Evolutionary conservation across 1,140 invertebrate genomes (phyloP), one percentile per base, ranked within the genome.

Genomic region (Chlorops oryzae): DNA sequence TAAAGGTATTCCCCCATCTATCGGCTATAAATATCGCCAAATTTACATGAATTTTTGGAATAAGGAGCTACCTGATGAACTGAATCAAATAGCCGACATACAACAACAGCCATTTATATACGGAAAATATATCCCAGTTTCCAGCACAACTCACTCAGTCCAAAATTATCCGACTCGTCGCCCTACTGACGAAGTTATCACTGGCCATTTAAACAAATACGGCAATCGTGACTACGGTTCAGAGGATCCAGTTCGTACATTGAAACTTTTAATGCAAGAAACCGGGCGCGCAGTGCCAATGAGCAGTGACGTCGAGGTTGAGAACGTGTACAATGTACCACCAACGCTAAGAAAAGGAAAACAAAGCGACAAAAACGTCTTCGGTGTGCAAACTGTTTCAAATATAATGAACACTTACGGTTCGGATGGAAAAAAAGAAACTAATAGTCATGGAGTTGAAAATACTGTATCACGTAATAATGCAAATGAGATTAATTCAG

Each of bases 1-100:
- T 74, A 18, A 66, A 87, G 86, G 80, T 35, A 82, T 84, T 52
- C 85, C 85, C 17, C 83, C 84, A 0, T 74, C 75, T 13, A 74
- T 80, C 41, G 77, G 79, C 46, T 77, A 75, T 42, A 77, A 78
- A 23, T 89, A 88, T 62, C 71, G 85, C 34, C 68, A 76, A 3
- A 74, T 78, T 34, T 80, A 84, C 58, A 83, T 85, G 63, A 75
- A 77, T 21, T 89, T 83, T 59, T 89, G 86, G 86, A 86, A 85
- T 57, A 78, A 86, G 32, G 73, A 75, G 15, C 66, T 88, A 25
- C 85, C 85, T 0, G 75, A 80, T 64, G 71, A 79, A 71, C 59
- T 79, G 68, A 75, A 78, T 75, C 57, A 58, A 70, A 77, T 59
- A 67, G 74, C 52, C 50, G 69, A 52, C 43, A 68, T 63, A 59